These are phyloP conservation scores for Porites australiensis DNA, from an alignment of 64 coral and sea anemone species.

Conservation along the genomic window DNA sequence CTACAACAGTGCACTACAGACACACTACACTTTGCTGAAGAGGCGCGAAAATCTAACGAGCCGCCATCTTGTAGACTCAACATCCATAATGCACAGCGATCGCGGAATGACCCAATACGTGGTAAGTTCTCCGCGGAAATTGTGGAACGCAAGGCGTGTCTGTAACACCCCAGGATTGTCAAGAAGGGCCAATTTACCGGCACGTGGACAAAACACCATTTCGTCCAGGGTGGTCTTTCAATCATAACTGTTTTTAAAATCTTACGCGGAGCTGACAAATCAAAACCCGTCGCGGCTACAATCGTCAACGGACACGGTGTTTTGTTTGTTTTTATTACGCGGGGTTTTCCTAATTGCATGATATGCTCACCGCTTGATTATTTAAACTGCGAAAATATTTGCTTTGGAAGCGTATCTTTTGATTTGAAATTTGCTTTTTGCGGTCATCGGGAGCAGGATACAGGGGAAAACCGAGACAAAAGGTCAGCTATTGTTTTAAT, in stretches of 20 bases:
- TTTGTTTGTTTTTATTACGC: slow-evolving; percentile 46
- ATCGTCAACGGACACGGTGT: slow-evolving; percentile 4
- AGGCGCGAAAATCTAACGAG: no score
- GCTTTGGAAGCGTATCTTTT: slow-evolving; percentile 11
- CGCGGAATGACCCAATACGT: neutral
- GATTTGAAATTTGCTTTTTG: slow-evolving; percentile 17
- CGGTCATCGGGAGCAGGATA: neutral
- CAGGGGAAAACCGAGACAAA: neutral
- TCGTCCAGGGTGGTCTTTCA: neutral
- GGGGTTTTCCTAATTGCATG: slow-evolving; percentile 9
- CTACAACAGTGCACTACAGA: no score
- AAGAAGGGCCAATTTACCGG: slow-evolving; percentile 32
- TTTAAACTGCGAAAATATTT: slow-evolving; percentile 55
- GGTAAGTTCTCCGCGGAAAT: neutral
- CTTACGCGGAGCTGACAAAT: neutral
- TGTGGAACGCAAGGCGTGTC: neutral
- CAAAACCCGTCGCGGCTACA: neutral
- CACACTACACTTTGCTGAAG: no score
- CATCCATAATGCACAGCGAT: neutral
- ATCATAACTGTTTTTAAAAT: slow-evolving; percentile 19
- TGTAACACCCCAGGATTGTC: slow-evolving; percentile 25
- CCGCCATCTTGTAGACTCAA: no score
- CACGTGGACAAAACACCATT: neutral
- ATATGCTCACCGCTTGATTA: slow-evolving; percentile 32
- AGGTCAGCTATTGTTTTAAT: slow-evolving; percentile 16